phyloP scores from a whole-genome alignment of 1,140 invertebrate genomes.

The Drosophila novamexicana region DNA sequence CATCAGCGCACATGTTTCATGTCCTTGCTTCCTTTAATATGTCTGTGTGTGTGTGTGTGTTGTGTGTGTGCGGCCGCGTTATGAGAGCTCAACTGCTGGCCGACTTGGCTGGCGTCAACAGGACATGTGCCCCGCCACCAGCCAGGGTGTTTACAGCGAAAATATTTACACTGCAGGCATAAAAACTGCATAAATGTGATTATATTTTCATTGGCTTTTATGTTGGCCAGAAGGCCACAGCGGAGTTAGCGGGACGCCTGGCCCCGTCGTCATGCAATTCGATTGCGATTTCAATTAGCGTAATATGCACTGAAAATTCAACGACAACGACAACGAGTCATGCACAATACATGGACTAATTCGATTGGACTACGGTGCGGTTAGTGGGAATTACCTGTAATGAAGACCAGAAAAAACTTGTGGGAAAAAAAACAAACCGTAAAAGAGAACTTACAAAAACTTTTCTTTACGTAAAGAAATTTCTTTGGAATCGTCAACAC shows the following conservation, averaged over 20 bases:
- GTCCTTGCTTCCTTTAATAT: conserved; percentile 19
- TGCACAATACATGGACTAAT: conserved; percentile 15
- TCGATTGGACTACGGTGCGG: background rate
- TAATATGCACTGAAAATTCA: conserved; percentile 63
- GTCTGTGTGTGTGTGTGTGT: conserved; percentile 40
- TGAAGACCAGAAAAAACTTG: background rate
- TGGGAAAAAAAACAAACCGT: background rate
- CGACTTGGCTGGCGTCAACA: conserved; percentile 19
- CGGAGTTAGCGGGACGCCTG: background rate
- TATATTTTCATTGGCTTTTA: conserved; percentile 81
- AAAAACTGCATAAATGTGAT: conserved; percentile 83
- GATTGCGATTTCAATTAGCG: conserved; percentile 81
- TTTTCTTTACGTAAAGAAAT: background rate
- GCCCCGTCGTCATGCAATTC: conserved; percentile 65
- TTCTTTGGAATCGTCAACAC: background rate
- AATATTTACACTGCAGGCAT: conserved; percentile 82
- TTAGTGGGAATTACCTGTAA: conserved; percentile 15
- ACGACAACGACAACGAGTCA: conserved; percentile 18
- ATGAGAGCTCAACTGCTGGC: conserved; percentile 20
- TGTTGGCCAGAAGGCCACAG: conserved; percentile 10
- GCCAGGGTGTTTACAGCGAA: conserved; percentile 54
- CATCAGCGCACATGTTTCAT: conserved; percentile 9
- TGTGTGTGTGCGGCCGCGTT: conserved; percentile 27
- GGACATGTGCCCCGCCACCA: conserved; percentile 14
- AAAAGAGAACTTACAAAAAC: background rate